A percentile compares a stretch with the other conserved stretches of the same genome.
Conservation (phyloP, 2,888 invertebrate genomes). For the Phlogophora meticulosa region DNA sequence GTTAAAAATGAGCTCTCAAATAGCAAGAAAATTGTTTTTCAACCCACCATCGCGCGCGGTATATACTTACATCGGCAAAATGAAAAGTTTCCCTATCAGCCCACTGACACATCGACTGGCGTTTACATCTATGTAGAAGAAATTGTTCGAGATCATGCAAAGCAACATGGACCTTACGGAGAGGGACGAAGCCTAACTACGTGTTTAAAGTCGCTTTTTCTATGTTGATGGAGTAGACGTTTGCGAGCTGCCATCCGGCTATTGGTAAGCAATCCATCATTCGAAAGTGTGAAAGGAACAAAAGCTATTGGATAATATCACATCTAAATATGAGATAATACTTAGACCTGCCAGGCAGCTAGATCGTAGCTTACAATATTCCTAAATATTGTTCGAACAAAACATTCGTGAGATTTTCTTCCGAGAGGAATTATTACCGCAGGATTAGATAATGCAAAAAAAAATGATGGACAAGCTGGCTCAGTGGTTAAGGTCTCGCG, state of each 20-base stretch:
- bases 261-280: constrained; percentile 88
- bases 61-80: constrained; percentile 83
- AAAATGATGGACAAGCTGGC: too few relatives aligned
- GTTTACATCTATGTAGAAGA: constrained; percentile 88
- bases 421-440: neutral
- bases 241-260: constrained; percentile 81
- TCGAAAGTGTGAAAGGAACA: constrained; percentile 80
- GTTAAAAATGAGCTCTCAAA: constrained; percentile 87
- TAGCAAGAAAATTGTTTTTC: constrained; percentile 88
- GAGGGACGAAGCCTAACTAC: constrained; percentile 65
- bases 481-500: too few relatives aligned
- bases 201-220: constrained; percentile 75
- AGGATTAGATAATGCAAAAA: too few relatives aligned
- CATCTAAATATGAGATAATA: constrained; percentile 72
- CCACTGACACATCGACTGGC: constrained; percentile 89
- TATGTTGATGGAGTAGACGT: constrained; percentile 78
- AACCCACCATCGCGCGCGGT: constrained; percentile 77
- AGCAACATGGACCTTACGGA: constrained; percentile 80
- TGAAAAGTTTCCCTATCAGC: constrained; percentile 89
- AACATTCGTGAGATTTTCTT: neutral
- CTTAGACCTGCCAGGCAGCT: constrained; percentile 28
- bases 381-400: neutral
- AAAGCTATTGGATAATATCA: constrained; percentile 75
- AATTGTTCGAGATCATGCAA: constrained; percentile 82
- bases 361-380: neutral